phyloP scores from a whole-genome alignment of 2,113 vertebrate genomes.

The Alethe castanea region DNA sequence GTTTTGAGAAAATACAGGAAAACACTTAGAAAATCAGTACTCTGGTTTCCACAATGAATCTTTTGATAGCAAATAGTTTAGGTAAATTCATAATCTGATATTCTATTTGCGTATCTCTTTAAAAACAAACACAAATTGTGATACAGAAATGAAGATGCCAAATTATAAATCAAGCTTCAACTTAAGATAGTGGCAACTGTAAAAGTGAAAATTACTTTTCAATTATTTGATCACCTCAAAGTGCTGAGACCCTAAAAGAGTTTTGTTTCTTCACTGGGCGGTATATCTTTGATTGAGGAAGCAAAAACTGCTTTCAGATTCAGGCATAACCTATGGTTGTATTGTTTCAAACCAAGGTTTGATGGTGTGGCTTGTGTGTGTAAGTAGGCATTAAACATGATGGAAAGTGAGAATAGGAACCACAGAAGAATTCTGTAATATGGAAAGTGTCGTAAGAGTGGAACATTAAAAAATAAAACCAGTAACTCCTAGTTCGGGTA shows the following conservation, averaged over 20 bases:
- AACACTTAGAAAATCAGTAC: background rate
- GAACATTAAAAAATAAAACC: background rate
- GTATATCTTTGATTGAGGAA: background rate
- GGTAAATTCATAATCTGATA: background rate
- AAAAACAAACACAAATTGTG: background rate
- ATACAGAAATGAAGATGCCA: background rate
- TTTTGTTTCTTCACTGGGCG: background rate
- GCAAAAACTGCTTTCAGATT: background rate
- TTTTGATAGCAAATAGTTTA: background rate
- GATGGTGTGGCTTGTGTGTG: background rate
- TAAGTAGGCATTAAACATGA: background rate
- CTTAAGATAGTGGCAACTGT: background rate
- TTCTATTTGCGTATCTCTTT: background rate
- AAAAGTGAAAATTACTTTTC: background rate
- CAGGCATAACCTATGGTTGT: background rate
- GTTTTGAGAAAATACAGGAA: background rate
- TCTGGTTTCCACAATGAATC: background rate
- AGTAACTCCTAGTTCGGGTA: background rate
- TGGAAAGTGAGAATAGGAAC: background rate
- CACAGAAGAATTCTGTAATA: background rate
- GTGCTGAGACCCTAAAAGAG: background rate
- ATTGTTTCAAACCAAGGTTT: background rate
- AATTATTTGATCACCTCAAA: background rate
- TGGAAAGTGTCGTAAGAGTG: rapidly evolving
- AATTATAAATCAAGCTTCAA: background rate